Evolutionary conservation across 2,888 invertebrate species (phyloP), one percentile per base, ranked within the genome.

Genomic region (Teinopalpus imperialis): DNA sequence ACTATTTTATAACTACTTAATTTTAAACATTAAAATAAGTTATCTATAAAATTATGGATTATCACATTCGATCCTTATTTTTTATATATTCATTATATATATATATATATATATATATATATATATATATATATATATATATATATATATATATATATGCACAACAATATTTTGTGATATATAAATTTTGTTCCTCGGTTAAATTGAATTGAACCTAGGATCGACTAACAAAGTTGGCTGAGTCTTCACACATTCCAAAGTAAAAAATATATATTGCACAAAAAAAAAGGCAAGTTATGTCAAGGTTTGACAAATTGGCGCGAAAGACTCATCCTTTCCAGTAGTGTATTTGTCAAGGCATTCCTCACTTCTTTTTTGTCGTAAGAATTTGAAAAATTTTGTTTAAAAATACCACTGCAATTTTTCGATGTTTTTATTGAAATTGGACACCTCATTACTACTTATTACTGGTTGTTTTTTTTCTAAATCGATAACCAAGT

Each of bases 361-460:
- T 56, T 57, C 41, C 24, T 8, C 6, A n/a, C 14, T 3, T 9
- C 2, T 8, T 48, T 48, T 48, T 43, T 26, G 6, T 23, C 6
- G 4, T 10, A 34, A 36, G 20, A 31, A 41, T 47, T 31, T 42
- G 8, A 40, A 36, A 31, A 18, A 42, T 47, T 35, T 34, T 14
- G 14, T 41, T 31, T 24, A 36, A 36, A 47, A 47, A 47, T 42
- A 47, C 6, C 18, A 4, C 36, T 9, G 26, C 14, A 13, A 31
- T 42, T 48, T 57, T 52, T 52, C 39, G 26, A 42, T 52, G 45
- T 62, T 64, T 65, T 63, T 57, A 49, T 49, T 37, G 63, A 54
- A 47, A 68, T 50, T 43, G 52, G 69, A 69, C 61, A 67, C 69
- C 65, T 66, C 63, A 61, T 67, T 69, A 68, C 47, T 53, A 54